phyloP scores from a whole-genome alignment of 1,140 invertebrate species.

The Druon quercuslanigerum region DNA sequence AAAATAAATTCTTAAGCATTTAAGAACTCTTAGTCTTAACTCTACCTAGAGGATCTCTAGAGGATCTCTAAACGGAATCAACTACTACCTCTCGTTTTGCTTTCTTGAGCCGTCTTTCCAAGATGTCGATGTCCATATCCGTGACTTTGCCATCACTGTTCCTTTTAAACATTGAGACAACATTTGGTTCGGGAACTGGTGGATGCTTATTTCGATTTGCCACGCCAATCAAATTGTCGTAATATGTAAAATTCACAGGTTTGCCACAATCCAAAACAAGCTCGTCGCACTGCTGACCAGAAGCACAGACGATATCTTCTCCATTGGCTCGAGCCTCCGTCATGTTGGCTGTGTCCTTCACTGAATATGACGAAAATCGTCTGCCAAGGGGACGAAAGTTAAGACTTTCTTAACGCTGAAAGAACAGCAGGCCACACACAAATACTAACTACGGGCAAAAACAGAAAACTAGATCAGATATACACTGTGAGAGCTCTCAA shows the following conservation, averaged over 20 bases:
- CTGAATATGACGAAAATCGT: slow-evolving; percentile 67
- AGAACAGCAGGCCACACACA: slow-evolving; percentile 73
- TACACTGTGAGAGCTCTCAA: neutral
- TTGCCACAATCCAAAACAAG: slow-evolving; percentile 89
- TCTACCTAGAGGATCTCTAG: no score
- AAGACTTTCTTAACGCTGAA: slow-evolving; percentile 71
- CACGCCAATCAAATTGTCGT: slow-evolving; percentile 90
- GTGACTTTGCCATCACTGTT: slow-evolving; percentile 80
- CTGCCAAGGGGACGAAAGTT: slow-evolving; percentile 72
- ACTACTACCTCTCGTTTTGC: slow-evolving; percentile 83
- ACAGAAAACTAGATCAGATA: slow-evolving; percentile 60
- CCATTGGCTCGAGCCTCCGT: slow-evolving; percentile 55
- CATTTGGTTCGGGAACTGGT: slow-evolving; percentile 81
- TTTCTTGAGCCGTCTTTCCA: slow-evolving; percentile 87
- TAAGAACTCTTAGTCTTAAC: no score
- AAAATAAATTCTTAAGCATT: no score
- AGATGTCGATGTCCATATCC: slow-evolving; percentile 85
- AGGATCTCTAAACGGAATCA: no score
- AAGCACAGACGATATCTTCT: slow-evolving; percentile 61
- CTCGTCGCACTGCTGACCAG: slow-evolving; percentile 75
- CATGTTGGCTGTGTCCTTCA: slow-evolving; percentile 66
- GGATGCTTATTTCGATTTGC: slow-evolving; percentile 83
- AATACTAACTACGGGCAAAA: slow-evolving; percentile 75
- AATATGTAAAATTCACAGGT: slow-evolving; percentile 90
- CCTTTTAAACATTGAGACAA: slow-evolving; percentile 87